Evolutionary conservation across 2,797 vertebrate genomes (phyloP).

Genomic region (Acomys russatus): DNA sequence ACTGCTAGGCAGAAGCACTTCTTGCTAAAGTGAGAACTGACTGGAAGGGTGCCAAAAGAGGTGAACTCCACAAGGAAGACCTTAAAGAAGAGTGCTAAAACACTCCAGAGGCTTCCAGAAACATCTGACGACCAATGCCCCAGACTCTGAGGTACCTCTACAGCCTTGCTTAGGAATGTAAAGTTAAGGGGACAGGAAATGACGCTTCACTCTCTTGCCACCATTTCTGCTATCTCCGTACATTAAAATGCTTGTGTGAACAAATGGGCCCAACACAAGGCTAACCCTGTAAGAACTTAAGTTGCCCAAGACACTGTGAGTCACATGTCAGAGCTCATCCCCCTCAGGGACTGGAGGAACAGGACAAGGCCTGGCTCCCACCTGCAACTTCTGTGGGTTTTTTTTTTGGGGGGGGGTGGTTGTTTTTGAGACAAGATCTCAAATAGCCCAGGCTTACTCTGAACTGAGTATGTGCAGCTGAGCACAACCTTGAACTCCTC

Average conservation of each 20-base stretch:
- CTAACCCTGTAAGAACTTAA: constrained; percentile 34
- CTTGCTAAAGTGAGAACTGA: not conserved
- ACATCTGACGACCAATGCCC: not conserved
- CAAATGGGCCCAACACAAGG: not conserved
- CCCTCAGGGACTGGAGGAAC: not conserved
- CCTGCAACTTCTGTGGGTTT: not conserved
- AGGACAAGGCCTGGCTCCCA: not conserved
- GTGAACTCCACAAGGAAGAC: not conserved
- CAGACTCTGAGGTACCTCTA: not conserved
- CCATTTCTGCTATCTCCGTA: not conserved
- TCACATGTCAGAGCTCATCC: not conserved
- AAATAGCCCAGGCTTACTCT: not conserved
- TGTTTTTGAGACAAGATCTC: not conserved
- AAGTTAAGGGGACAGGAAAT: not conserved
- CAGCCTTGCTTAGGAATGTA: not conserved
- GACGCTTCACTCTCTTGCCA: not conserved
- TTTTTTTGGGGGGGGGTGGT: too few species aligned
- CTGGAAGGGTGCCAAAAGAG: not conserved
- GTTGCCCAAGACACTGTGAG: not conserved
- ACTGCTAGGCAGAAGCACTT: not conserved
- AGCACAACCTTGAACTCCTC: not conserved
- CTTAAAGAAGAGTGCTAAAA: not conserved
- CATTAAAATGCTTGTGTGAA: not conserved
- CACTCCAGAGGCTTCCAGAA: constrained; percentile 1
- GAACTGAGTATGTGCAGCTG: not conserved